These are phyloP conservation scores for Acromyrmex charruanus DNA, from an alignment of 1,140 invertebrate genomes.

Conservation along the genomic window DNA sequence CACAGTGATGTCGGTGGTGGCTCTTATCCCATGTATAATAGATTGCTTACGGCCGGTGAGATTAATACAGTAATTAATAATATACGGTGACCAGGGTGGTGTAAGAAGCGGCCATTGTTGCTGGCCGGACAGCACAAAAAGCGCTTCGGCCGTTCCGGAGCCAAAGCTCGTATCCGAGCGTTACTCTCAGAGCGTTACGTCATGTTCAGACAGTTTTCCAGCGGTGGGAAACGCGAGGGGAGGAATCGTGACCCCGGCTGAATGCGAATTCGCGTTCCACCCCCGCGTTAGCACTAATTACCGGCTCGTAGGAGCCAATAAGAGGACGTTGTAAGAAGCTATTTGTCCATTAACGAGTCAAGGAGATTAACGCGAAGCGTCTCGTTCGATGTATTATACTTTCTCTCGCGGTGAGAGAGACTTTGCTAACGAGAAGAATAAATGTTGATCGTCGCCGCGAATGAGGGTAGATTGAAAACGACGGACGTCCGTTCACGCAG, in stretches of 20 bases:
- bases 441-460: conserved; percentile 29
- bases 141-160: conserved; percentile 64
- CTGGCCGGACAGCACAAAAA: conserved; percentile 84
- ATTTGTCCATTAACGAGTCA: conserved; percentile 34
- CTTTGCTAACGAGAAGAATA: conserved; percentile 1
- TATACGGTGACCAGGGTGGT: conserved; percentile 82
- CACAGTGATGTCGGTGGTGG: conserved; percentile 67
- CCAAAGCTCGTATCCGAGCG: conserved; percentile 69
- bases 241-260: conserved; percentile 78
- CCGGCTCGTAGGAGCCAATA: conserved; percentile 51
- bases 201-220: conserved; percentile 85
- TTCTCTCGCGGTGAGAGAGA: neutral
- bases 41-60: conserved; percentile 82
- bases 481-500: conserved; percentile 23
- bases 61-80: conserved; percentile 87
- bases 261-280: conserved; percentile 79
- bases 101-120: conserved; percentile 84
- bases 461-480: neutral
- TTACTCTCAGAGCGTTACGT: conserved; percentile 85
- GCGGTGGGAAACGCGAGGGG: conserved; percentile 64
- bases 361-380: conserved; percentile 45
- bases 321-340: conserved; percentile 29
- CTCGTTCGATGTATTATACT: conserved; percentile 10
- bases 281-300: conserved; percentile 68
- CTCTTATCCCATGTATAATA: conserved; percentile 85